Conservation (phyloP, 2,797 vertebrate species). For the Anguilla pacifica region DNA sequence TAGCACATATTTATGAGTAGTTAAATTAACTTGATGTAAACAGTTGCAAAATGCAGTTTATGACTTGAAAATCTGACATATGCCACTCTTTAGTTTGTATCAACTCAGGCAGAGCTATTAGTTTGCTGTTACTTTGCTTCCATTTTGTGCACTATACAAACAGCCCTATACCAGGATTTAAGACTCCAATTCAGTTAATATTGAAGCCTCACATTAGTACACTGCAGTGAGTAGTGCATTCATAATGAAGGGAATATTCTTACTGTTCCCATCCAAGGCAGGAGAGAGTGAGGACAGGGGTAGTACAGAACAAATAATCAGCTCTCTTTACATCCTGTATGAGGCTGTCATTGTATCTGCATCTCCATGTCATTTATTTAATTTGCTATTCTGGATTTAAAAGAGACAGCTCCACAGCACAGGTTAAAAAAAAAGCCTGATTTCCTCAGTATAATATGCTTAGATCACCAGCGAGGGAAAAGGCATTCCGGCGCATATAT, state of each 20-base stretch:
- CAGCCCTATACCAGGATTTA: neutral
- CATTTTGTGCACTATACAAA: neutral
- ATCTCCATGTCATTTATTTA: neutral
- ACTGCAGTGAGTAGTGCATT: neutral
- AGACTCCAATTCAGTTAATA: neutral
- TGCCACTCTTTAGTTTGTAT: neutral
- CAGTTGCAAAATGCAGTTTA: neutral
- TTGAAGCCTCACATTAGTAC: neutral
- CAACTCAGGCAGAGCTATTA: neutral
- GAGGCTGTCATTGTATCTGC: neutral
- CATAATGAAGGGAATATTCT: neutral
- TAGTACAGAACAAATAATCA: neutral
- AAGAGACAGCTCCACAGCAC: neutral
- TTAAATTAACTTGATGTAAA: neutral
- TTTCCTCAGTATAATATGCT: neutral
- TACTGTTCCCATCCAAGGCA: neutral
- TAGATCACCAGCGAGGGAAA: neutral
- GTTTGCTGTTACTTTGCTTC: neutral
- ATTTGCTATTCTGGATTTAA: neutral
- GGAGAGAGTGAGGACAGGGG: neutral
- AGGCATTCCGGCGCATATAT: slow-evolving; percentile 65
- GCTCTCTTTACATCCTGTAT: neutral
- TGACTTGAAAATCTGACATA: neutral
- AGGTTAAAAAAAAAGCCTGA: neutral
- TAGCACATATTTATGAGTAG: slow-evolving; percentile 41